Conservation (phyloP, 2,888 invertebrate genomes). For the Rhamnusium bicolor region DNA sequence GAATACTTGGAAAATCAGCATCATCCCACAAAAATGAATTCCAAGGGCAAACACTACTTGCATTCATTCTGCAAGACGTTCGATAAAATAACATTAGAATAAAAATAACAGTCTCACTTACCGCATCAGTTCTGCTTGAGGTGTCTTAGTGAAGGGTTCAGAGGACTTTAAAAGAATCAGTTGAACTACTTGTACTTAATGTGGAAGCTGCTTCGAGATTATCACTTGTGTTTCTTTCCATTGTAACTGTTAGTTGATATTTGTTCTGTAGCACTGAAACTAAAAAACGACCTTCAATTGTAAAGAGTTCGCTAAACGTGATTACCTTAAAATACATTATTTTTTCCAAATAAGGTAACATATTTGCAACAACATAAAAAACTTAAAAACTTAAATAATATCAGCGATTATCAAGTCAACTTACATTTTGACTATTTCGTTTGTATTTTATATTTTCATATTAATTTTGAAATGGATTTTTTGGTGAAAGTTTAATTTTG, state of each 20-base stretch:
- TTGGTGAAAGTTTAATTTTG: slow-evolving; percentile 45
- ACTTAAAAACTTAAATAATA: slow-evolving; percentile 12
- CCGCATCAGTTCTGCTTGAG: slow-evolving; percentile 37
- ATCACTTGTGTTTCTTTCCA: slow-evolving; percentile 5
- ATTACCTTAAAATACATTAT: slow-evolving; percentile 23
- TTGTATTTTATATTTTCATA: slow-evolving; percentile 44
- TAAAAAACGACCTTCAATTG: slow-evolving; percentile 31
- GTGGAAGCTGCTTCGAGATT: slow-evolving; percentile 1
- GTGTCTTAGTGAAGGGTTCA: slow-evolving; percentile 24
- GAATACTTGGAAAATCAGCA: neutral
- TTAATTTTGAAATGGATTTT: slow-evolving; percentile 42
- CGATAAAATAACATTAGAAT: neutral
- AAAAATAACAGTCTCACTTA: slow-evolving; percentile 10
- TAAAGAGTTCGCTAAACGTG: slow-evolving; percentile 12
- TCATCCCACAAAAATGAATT: neutral
- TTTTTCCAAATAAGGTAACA: slow-evolving; percentile 41
- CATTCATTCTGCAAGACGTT: slow-evolving; percentile 12
- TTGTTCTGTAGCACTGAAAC: slow-evolving; percentile 47
- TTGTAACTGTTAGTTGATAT: slow-evolving; percentile 30
- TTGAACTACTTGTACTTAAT: slow-evolving; percentile 44
- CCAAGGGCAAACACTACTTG: neutral
- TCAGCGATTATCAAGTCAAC: slow-evolving; percentile 33
- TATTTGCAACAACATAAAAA: slow-evolving; percentile 23
- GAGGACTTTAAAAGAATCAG: slow-evolving; percentile 45
- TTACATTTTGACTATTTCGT: slow-evolving; percentile 50